Percentiles rank a stretch among this genome's conserved stretches.
Evolutionary conservation across 2,888 invertebrate genomes (phyloP).

Genomic region (Tuberolachnus salignus): DNA sequence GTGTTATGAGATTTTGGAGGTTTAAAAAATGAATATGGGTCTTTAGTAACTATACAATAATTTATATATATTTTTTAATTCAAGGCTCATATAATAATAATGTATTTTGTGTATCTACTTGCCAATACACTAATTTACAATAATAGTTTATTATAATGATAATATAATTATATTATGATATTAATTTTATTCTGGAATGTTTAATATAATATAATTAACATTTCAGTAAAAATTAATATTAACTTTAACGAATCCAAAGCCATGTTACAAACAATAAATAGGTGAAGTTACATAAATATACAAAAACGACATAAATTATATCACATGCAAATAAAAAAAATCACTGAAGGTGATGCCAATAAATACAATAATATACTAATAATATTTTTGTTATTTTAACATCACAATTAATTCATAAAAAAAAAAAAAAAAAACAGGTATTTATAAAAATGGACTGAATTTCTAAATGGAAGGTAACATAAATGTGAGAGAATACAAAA

Average conservation of each 20-base stretch:
- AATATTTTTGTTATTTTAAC: conserved; percentile 37
- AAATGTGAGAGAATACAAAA: conserved; percentile 10
- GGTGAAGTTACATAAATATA: conserved; percentile 42
- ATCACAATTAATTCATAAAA: conserved; percentile 43
- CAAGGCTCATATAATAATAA: conserved; percentile 30
- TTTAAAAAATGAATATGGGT: background rate
- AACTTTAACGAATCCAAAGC: conserved; percentile 48
- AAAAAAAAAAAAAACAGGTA: conserved; percentile 38
- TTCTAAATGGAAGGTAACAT: conserved; percentile 44
- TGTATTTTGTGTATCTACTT: conserved; percentile 39
- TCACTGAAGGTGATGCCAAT: conserved; percentile 33
- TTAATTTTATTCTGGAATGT: conserved; percentile 43
- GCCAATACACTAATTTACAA: conserved; percentile 43
- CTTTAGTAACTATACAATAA: conserved; percentile 13
- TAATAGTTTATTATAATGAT: conserved; percentile 28
- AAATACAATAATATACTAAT: conserved; percentile 34
- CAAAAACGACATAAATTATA: conserved; percentile 48
- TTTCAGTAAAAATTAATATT: conserved; percentile 36
- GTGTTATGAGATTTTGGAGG: too few relatives aligned
- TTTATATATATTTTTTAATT: conserved; percentile 35
- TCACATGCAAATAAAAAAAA: conserved; percentile 49
- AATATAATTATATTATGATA: conserved; percentile 38
- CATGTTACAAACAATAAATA: conserved; percentile 38
- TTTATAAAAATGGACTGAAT: conserved; percentile 42
- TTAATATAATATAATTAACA: conserved; percentile 26